Evolutionary conservation across 2,888 invertebrate species (phyloP), one percentile per base, ranked within the genome.

Genomic region (Drosophila rellima): DNA sequence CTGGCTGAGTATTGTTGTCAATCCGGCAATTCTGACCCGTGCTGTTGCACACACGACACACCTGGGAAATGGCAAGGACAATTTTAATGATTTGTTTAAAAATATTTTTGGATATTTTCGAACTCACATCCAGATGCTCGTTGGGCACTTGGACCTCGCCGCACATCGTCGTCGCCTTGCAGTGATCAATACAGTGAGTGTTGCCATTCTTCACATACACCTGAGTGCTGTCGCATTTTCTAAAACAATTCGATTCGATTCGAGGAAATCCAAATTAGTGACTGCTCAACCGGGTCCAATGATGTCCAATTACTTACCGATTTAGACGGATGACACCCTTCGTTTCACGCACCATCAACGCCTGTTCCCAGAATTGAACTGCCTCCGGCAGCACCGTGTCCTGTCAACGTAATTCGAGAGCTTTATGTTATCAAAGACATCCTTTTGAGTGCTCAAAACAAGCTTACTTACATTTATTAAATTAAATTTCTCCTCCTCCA

Each of bases 141-240:
- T 96, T 96, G 0, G 99, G 99, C 5, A 99, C 98, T 80, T 94
- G 94, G 2, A 98, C 98, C 92, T 99, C 99, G 0, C 99, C 99
- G 92, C 99, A 99, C 95, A 97, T 96, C 0, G 99, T 99, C 67
- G 94, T 94, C 1, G 94, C 92, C 82, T 95, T 96, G 92, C 98
- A 98, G 0, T 95, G 93, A 84, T 96, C 96, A 76, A 97, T 97
- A 91, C 99, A 99, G 91, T 98, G 97, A 0, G 97, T 96, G 80
- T 95, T 93, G 0, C 96, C 96, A 70, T 96, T 96, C 82, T 96
- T 95, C 42, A 97, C 96, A 92, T 97, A 97, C 15, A 98, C 96
- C 91, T 97, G 97, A 2, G 96, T 95, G 65, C 96, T 96, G 45
- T 96, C 96, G 91, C 98, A 98, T 94, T 97, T 97, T 86, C 98